Evolutionary conservation across 2,113 vertebrate species (phyloP), one percentile per base, ranked within the genome.

Genomic region (Vulpes lagopus): DNA sequence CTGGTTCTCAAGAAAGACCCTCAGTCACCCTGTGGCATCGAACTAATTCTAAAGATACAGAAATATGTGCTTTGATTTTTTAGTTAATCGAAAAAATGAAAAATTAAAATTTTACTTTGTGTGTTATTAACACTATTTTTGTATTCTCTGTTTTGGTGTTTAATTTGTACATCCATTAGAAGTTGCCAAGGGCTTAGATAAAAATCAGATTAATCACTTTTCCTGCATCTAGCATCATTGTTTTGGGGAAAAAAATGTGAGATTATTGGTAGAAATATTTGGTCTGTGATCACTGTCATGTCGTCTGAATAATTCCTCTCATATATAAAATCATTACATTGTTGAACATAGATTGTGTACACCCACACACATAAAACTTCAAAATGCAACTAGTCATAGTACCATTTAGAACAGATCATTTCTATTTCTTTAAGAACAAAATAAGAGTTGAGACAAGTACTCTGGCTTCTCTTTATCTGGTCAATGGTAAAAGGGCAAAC

Each of bases 401-500:
- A 65, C 3, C 49, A 94, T 69, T 88, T 83, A 83, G 16, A 95
- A 62, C 16, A 85, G 89, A 64, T 89, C 64, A 90, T 93, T 96
- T 93, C 65, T 64, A 43, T 84, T 89, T 80, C 60, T 78, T 32
- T 14, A 96, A 95, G 71, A 89, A 55, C 22, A 95, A 97, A 85
- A 84, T 4, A 78, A 96, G 20, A 97, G 49, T 69, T 92, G 32
- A 95, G 53, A 94, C 43, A 67, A 97, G 85, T 93, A 97, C 17
- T 88, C 73, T 60, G 79, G 73, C 35, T 96, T 96, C 76, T 95
- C 96, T 97, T 87, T 30, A 82, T 93, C 76, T 96, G 55, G 97
- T 98, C 97, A 98, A 64, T 62, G 97, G 85, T 91, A 97, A 95
- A 95, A 95, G 82, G 69, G 78, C 60, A 97, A 98, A 92, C 98